Base-by-base conservation (phyloP, 2,888 invertebrate species). In the Bombyx huttoni region DNA sequence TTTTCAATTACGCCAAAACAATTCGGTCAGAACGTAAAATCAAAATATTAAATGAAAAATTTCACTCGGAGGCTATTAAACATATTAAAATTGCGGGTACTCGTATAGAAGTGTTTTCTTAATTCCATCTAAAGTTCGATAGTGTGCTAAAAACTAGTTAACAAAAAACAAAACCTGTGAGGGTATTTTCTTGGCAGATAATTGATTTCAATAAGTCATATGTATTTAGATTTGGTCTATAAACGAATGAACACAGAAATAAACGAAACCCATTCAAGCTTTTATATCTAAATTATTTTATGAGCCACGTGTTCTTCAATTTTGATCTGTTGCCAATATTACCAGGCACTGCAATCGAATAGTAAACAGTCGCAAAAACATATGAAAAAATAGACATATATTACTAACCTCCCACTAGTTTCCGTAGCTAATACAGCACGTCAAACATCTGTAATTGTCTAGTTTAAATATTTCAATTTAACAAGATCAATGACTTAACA, bases 351-450 rank as follows among this genome's bases (percentile, higher is more conserved):
- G 24, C 34, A 24, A 9, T 14, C 13, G 34, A 48, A 48, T 48
- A 48, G 24, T 14, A 33, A 48, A 33, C n/a, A 40, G 40, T 40
- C 40, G 40, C 40, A 40, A 40, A 40, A 40, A n/a, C 13, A 9
- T 6, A 47, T 14, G 10, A 5, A 33, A 33, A 33, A 33, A 48
- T n/a, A 48, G 24, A 48, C 48, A 48, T 33, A 48, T 33, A 48
- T 48, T 48, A 51, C 51, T 51, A 13, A 51, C 51, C 51, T 51
- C 35, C 13, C 35, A 48, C 12, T 34, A 24, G 47, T 34, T 13
- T 40, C 48, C 48, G 48, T 40, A 48, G 47, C n/a, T 48, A 51
- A 35, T 48, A 45, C 40, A 51, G 13, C 34, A 33, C 7, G 40
- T 8, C 50, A 45, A 40, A 33, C 24, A 9, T 8, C 8, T 46